Evolutionary conservation across 1,140 invertebrate species (phyloP).

Genomic region (Panagrolaimus sp.): DNA sequence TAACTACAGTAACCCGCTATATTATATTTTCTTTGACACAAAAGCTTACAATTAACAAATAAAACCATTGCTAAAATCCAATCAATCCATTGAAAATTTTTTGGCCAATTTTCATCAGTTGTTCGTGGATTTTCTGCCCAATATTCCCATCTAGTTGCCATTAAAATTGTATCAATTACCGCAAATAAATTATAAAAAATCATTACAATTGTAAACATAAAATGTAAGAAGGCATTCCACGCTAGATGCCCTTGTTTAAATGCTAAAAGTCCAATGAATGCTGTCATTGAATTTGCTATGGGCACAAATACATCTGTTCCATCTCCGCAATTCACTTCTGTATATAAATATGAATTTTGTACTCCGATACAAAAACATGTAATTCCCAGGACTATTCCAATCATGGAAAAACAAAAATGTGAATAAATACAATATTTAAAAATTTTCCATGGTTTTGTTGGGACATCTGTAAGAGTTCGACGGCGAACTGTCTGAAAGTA

Average conservation of each 20-base stretch:
- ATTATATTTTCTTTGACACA: not conserved
- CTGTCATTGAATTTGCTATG: constrained; percentile 8
- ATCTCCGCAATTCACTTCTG: constrained; percentile 7
- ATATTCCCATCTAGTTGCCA: not conserved
- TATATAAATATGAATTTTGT: not conserved
- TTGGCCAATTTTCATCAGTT: not conserved
- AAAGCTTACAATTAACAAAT: not conserved
- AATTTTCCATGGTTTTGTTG: not conserved
- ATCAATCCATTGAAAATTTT: constrained; percentile 8
- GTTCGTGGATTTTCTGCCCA: not conserved
- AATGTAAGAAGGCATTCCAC: constrained; percentile 5
- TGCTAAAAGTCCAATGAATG: not conserved
- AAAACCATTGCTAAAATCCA: not conserved
- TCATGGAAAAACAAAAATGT: not conserved
- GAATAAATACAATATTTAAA: constrained; percentile 12
- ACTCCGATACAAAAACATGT: not conserved
- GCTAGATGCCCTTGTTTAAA: constrained; percentile 8
- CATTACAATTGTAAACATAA: not conserved
- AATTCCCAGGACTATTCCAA: not conserved
- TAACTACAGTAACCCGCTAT: too few species aligned
- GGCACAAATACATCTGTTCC: constrained; percentile 10
- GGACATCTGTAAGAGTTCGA: not conserved
- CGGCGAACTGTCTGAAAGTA: not conserved
- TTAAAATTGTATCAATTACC: constrained; percentile 3
- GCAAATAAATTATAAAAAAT: constrained; percentile 12